A percentile compares a stretch with the other conserved stretches of the same genome.
Evolutionary conservation across 2,888 invertebrate species (phyloP).

Genomic region (Gari tellinella): DNA sequence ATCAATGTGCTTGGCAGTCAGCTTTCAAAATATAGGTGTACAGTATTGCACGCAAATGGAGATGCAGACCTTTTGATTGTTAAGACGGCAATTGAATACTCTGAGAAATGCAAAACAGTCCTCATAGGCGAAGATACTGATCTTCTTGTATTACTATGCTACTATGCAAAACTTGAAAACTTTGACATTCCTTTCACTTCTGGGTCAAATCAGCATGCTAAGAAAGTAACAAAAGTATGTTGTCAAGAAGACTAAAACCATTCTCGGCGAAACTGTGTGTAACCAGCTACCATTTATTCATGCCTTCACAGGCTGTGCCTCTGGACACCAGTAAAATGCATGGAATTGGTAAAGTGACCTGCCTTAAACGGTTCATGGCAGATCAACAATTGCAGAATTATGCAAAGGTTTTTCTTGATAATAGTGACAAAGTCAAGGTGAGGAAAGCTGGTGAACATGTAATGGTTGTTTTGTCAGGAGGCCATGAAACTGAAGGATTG

Average conservation of each 20-base stretch:
- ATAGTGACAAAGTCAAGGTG: not conserved
- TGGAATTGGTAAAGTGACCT: slow-evolving; percentile 46
- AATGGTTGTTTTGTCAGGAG: slow-evolving; percentile 29
- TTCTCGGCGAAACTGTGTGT: slow-evolving; percentile 42
- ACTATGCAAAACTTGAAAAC: slow-evolving; percentile 34
- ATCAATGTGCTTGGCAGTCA: slow-evolving; percentile 7
- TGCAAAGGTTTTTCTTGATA: not conserved
- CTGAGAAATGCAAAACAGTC: slow-evolving; percentile 31
- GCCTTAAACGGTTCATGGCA: slow-evolving; percentile 19
- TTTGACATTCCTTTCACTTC: slow-evolving; percentile 47
- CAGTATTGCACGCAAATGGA: slow-evolving; percentile 47
- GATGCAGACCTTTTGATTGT: slow-evolving; percentile 69
- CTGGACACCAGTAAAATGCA: slow-evolving; percentile 55
- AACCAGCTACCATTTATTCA: slow-evolving; percentile 46
- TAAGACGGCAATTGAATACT: slow-evolving; percentile 48
- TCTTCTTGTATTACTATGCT: slow-evolving; percentile 63
- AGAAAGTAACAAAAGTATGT: slow-evolving; percentile 27
- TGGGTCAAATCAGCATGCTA: slow-evolving; percentile 13
- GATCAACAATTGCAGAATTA: not conserved
- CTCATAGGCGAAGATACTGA: slow-evolving; percentile 73
- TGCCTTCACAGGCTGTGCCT: slow-evolving; percentile 63
- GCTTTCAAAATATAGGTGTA: not conserved
- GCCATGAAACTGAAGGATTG: slow-evolving; percentile 23
- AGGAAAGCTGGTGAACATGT: slow-evolving; percentile 11
- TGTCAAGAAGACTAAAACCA: slow-evolving; percentile 34